Evolutionary conservation across 2,888 invertebrate species (phyloP).

Genomic region (Drosophila birchii): DNA sequence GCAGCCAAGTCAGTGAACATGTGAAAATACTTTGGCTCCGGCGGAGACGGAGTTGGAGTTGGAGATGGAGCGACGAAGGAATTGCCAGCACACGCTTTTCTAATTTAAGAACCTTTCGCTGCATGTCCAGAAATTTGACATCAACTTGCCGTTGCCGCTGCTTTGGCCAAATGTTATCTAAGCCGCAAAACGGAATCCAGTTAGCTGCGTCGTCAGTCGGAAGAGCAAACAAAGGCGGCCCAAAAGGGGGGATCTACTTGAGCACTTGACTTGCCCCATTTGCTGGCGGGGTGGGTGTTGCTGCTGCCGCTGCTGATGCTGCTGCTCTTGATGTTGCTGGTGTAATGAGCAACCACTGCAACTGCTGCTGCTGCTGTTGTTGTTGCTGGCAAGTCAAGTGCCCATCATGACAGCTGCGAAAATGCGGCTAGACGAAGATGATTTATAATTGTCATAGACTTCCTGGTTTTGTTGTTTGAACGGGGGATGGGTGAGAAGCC

Average conservation of each 20-base stretch:
- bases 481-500: slow-evolving; percentile 52
- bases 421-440: slow-evolving; percentile 67
- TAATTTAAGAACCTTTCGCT: slow-evolving; percentile 80
- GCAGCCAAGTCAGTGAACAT: slow-evolving; percentile 70
- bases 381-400: slow-evolving; percentile 59
- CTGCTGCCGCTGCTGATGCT: slow-evolving; percentile 49
- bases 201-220: slow-evolving; percentile 60
- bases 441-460: slow-evolving; percentile 78
- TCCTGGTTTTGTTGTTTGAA: slow-evolving; percentile 68
- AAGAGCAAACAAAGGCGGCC: slow-evolving; percentile 38
- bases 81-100: slow-evolving; percentile 80
- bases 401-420: slow-evolving; percentile 74
- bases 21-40: slow-evolving; percentile 70
- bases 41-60: not conserved
- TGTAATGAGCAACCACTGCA: slow-evolving; percentile 74
- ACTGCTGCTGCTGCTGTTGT: slow-evolving; percentile 18
- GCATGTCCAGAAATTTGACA: slow-evolving; percentile 75
- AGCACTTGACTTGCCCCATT: slow-evolving; percentile 55
- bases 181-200: slow-evolving; percentile 54
- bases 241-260: slow-evolving; percentile 20
- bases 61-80: slow-evolving; percentile 23
- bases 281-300: slow-evolving; percentile 53
- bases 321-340: slow-evolving; percentile 60
- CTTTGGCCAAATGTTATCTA: slow-evolving; percentile 44
- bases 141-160: slow-evolving; percentile 46